Conservation (phyloP, 1,140 invertebrate species). For the Mamestra configurata region DNA sequence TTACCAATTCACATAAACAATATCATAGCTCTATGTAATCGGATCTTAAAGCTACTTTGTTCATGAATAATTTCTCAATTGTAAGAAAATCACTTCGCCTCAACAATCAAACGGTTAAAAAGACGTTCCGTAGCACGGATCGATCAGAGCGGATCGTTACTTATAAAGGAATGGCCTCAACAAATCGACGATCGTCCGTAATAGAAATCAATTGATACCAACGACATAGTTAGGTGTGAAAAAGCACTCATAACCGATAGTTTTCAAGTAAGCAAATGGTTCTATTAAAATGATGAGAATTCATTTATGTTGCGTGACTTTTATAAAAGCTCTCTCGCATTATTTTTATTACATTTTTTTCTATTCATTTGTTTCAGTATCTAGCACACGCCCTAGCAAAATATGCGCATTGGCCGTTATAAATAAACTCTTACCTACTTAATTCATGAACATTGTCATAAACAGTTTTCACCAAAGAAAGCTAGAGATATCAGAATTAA, state of each 20-base stretch:
- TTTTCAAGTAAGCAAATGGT: constrained; percentile 50
- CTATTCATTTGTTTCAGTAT: neutral
- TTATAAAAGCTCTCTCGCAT: neutral
- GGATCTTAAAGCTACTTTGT: neutral
- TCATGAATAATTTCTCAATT: constrained; percentile 1
- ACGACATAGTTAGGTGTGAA: constrained; percentile 69
- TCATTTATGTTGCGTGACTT: neutral
- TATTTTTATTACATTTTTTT: neutral
- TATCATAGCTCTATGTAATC: neutral
- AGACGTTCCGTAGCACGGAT: constrained; percentile 46
- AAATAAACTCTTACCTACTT: neutral
- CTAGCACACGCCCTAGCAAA: neutral
- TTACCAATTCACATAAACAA: too few relatives aligned
- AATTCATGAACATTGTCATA: neutral
- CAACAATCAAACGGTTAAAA: constrained; percentile 53
- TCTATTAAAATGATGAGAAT: constrained; percentile 42
- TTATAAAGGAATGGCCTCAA: constrained; percentile 48
- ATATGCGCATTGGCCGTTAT: neutral
- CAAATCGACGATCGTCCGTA: constrained; percentile 67
- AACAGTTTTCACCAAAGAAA: neutral
- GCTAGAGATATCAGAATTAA: neutral
- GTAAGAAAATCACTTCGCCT: constrained; percentile 27
- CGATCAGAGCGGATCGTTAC: constrained; percentile 36
- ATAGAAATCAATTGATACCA: constrained; percentile 62
- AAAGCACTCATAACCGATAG: constrained; percentile 56